Conservation (phyloP, 2,888 invertebrate species). For the Drosophila phalerata region DNA sequence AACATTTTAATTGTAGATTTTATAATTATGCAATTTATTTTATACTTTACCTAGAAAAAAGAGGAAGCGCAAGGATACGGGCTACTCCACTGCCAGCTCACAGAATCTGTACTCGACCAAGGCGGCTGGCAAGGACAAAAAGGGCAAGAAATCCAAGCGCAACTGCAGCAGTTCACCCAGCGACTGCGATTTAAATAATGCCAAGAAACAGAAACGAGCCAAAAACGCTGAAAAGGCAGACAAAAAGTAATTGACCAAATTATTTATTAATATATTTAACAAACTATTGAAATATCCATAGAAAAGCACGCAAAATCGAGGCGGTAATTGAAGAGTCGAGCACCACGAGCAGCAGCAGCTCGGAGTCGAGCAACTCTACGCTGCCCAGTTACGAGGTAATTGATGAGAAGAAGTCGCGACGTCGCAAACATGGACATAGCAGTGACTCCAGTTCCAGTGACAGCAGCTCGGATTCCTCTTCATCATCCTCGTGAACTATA, state of each 20-base stretch:
- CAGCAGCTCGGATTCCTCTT: slow-evolving; percentile 74
- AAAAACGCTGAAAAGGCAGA: slow-evolving; percentile 81
- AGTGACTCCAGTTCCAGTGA: slow-evolving; percentile 75
- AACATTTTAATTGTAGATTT: not conserved
- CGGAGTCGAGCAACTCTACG: slow-evolving; percentile 83
- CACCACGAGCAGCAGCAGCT: slow-evolving; percentile 72
- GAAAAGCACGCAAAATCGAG: slow-evolving; percentile 81
- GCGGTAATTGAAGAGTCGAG: slow-evolving; percentile 83
- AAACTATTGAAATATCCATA: slow-evolving; percentile 24
- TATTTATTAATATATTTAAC: not conserved
- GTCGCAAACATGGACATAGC: slow-evolving; percentile 70
- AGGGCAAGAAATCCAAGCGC: slow-evolving; percentile 80
- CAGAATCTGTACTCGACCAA: slow-evolving; percentile 86
- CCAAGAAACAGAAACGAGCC: slow-evolving; percentile 76
- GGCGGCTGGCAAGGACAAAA: slow-evolving; percentile 84
- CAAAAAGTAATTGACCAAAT: slow-evolving; percentile 75
- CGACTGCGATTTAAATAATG: slow-evolving; percentile 75
- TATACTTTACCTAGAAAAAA: slow-evolving; percentile 67
- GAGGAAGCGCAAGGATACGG: slow-evolving; percentile 88
- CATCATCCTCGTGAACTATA: slow-evolving; percentile 69
- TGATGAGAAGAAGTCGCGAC: slow-evolving; percentile 79
- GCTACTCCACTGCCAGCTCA: slow-evolving; percentile 90
- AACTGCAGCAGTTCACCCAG: slow-evolving; percentile 79
- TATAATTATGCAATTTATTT: not conserved
- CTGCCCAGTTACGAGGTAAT: slow-evolving; percentile 84